Base-by-base conservation (phyloP, 2,888 invertebrate genomes). In the Alloplasta piceator region DNA sequence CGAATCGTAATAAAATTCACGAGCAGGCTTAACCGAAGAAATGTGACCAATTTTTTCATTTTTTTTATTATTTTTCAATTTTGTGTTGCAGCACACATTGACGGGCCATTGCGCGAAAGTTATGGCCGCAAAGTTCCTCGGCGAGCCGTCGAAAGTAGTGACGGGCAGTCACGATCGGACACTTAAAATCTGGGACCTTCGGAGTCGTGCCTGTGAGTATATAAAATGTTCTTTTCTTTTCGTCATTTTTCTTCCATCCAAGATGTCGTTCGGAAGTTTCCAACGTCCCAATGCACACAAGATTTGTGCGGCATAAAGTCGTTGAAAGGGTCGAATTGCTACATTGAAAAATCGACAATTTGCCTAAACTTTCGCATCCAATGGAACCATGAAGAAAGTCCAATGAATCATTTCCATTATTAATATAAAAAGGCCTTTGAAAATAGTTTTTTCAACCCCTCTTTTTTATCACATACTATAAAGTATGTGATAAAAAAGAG, bases 151-250 rank as follows among this genome's bases (percentile, higher is more conserved):
- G 82, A 98, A 98, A 94, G 98, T 99, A 78, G 98, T 99, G 79
- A 98, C 98, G 46, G 99, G 99, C 83, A 98, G 99, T 93, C 97
- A 98, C 93, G 99, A 99, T 93, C 95, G 99, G 85, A 99, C 99
- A 41, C 94, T 99, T 79, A 99, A 99, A 94, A 96, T 99, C 90
- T 99, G 99, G 99, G 99, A 99, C 93, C 95, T 99, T 61, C 95
- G 97, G 88, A 97, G 97, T 93, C 95, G 96, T 92, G 96, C 97
- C 77, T 98, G 98, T 96, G 92, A 95, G 96, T 94, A 88, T 94
- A 88, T 73, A 52, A 66, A 50, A 55, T 43, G 72, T 79, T 75
- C 52, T 43, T 36, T 60, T 50, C 46, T 38, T 14, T 48, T 52
- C n/a, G 48, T 6, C 26, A 1, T 26, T 26, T 26, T 26, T 26